These are phyloP conservation scores for Cossypha caffra DNA, from an alignment of 2,797 vertebrate genomes.

Conservation along the genomic window DNA sequence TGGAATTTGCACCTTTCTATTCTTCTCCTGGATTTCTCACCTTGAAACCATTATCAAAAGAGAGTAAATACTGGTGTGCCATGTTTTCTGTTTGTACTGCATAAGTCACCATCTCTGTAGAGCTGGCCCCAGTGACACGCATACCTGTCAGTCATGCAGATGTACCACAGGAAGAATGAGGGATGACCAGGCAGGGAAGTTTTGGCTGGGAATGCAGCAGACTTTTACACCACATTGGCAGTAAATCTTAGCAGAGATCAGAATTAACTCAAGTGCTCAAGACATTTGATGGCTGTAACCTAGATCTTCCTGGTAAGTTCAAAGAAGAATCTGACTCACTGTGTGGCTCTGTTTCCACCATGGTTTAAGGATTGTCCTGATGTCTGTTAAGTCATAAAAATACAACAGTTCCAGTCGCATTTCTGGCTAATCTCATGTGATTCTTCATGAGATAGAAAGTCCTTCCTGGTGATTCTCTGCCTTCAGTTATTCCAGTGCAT, in stretches of 20 bases:
- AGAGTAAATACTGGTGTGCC: background rate
- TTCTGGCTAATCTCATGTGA: background rate
- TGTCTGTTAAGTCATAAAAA: background rate
- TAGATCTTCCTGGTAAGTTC: background rate
- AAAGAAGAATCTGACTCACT: background rate
- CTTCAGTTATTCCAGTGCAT: background rate
- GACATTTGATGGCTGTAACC: background rate
- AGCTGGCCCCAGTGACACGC: background rate
- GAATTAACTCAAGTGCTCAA: background rate
- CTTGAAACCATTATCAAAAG: background rate
- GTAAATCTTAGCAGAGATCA: background rate
- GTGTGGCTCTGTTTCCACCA: background rate
- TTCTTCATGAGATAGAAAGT: background rate
- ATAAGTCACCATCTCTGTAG: background rate
- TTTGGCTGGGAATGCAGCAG: background rate
- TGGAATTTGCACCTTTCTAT: slow-evolving; percentile 7
- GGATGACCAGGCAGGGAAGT: background rate
- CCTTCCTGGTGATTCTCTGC: background rate
- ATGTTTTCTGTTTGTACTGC: background rate
- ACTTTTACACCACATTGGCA: background rate
- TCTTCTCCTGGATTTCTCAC: background rate
- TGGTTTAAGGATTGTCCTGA: background rate
- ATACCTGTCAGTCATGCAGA: background rate
- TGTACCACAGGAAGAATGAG: background rate
- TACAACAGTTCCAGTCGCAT: background rate